Evolutionary conservation across 2,113 vertebrate genomes (phyloP), one percentile per base, ranked within the genome.

Genomic region (Lipophrys pholis): DNA sequence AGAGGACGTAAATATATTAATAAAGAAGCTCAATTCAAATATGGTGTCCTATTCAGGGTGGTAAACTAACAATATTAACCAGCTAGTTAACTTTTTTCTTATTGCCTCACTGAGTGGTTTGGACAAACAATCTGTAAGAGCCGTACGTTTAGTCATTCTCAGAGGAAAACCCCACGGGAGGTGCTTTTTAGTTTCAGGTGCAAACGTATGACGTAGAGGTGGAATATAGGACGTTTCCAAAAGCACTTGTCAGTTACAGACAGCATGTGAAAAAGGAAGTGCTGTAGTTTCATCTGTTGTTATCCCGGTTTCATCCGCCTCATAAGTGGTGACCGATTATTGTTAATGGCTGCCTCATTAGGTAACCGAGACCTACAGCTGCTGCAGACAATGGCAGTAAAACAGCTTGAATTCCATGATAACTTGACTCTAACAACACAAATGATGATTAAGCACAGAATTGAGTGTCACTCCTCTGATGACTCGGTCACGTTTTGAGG

Each of bases 301-400:
- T 21, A 80, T 39, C 38, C 36, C 35, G 39, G 17, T 70, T 78
- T 66, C 39, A 17, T 61, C 45, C 80, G n/a, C n/a, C n/a, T n/a
- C n/a, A 30, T 30, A 30, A 30, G 21, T 30, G 56, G 54, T 42
- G 51, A 42, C 38, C 46, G 48, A 63, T 70, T 54, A 61, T 66
- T 36, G 45, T 57, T 66, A 40, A 69, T 56, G 53, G 55, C 39
- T 35, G 49, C 59, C 51, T 77, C 64, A 70, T 80, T 76, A 80
- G 64, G 68, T 42, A 49, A 73, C 70, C 36, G 56, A 70, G 38
- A 43, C 51, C 52, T 38, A 11, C 21, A 41, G 59, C 21, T 30
- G 21, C 21, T 30, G 4, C 49, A 65, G 56, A 76, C 1, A 41
- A 65, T 42, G 53, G 58, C 21, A 38, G 11, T 55, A 17, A 42